Evolutionary conservation across 2,113 vertebrate species (phyloP).

Genomic region (Phodopus roborovskii): DNA sequence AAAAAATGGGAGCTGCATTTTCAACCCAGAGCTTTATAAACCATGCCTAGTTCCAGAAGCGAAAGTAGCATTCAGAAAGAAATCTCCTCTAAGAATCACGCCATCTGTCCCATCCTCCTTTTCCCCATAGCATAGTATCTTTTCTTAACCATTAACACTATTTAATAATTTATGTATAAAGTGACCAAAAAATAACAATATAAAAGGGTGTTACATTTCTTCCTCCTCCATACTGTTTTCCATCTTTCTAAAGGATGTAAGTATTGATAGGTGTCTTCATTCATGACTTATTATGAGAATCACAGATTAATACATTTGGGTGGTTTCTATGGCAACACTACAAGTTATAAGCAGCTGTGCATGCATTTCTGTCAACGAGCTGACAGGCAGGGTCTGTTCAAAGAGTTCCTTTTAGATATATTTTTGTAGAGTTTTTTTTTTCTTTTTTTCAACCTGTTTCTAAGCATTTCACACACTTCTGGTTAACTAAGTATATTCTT

Average conservation of each 20-base stretch:
- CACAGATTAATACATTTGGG: slow-evolving; percentile 28
- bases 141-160: neutral
- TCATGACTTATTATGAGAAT: slow-evolving; percentile 42
- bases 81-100: neutral
- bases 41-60: neutral
- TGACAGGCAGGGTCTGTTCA: neutral
- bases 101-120: neutral
- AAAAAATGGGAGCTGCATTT: neutral
- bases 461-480: neutral
- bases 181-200: neutral
- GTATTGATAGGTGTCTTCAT: slow-evolving; percentile 12
- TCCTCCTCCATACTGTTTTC: neutral
- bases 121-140: neutral
- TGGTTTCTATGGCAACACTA: slow-evolving; percentile 17
- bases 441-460: neutral
- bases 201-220: neutral
- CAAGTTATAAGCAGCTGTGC: neutral
- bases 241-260: neutral
- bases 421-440: neutral
- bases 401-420: neutral
- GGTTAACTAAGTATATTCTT: slow-evolving; percentile 34
- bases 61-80: neutral
- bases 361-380: slow-evolving; percentile 31
- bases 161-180: slow-evolving; percentile 7
- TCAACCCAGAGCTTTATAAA: neutral